Conservation (phyloP, 2,888 invertebrate species). For the Cryptocephalus moraei region DNA sequence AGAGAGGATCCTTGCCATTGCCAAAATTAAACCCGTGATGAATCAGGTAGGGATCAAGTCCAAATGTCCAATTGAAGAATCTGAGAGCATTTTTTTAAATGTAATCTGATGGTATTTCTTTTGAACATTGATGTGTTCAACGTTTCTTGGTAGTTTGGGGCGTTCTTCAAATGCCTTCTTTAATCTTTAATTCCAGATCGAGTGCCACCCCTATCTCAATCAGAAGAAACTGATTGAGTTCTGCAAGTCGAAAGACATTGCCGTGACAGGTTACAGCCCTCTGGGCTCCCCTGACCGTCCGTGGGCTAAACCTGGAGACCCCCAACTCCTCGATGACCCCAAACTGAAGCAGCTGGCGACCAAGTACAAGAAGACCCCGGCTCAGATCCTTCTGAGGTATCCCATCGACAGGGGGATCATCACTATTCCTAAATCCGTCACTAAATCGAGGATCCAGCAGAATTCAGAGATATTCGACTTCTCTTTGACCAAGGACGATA, state of each 20-base stretch:
- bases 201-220: conserved; percentile 71
- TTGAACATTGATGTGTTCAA: too few species aligned
- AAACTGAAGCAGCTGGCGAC: conserved; percentile 52
- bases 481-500: conserved; percentile 54
- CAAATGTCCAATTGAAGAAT: too few species aligned
- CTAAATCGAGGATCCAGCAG: conserved; percentile 52
- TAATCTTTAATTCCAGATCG: conserved; percentile 45
- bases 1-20: conserved; percentile 52
- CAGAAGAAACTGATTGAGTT: conserved; percentile 60
- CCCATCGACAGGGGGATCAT: conserved; percentile 58
- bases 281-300: conserved; percentile 75
- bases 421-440: conserved; percentile 77
- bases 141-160: too few species aligned
- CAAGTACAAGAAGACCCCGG: conserved; percentile 56
- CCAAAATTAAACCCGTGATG: conserved; percentile 52
- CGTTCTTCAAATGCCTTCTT: too few species aligned
- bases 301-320: conserved; percentile 67
- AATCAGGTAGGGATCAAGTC: conserved; percentile 17
- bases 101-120: too few species aligned
- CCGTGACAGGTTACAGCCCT: conserved; percentile 74
- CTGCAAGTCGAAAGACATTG: conserved; percentile 55
- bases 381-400: conserved; percentile 59
- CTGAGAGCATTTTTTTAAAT: too few species aligned
- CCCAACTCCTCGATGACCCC: conserved; percentile 63
- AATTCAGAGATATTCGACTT: conserved; percentile 70